Evolutionary conservation across 2,113 vertebrate species (phyloP), one percentile per base, ranked within the genome.

Genomic region (Dipodomys merriami): DNA sequence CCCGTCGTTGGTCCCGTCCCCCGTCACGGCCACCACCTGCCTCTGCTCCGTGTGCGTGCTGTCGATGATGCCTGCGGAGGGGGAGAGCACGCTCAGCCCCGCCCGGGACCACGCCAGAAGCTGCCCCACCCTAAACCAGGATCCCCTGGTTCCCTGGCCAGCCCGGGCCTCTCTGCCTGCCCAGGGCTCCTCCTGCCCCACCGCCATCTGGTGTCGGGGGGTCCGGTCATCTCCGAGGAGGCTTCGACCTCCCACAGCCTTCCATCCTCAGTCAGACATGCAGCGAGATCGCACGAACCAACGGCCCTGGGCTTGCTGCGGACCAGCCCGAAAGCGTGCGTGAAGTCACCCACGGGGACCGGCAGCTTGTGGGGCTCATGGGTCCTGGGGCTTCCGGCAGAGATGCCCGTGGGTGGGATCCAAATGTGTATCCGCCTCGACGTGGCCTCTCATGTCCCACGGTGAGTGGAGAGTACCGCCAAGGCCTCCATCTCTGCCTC

Each of bases 1-100:
- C 83, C 99, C 99, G 9, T 99, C 99, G 1, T 99, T 99, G 96
- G 99, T 99, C 77, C 99, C 99, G 6, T 99, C 99, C 20, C 99
- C 99, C 0, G 99, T 99, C 97, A 99, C 99, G 16, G 99, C 99
- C 60, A 99, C 99, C 95, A 99, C 99, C 98, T 99, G 99, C 91
- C 99, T 98, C 98, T 99, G 99, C 4, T 99, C 99, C 5, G 97
- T 98, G 96, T 99, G 97, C 0, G 99, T 99, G 97, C 99, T 99
- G 98, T 99, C 99, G 96, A 99, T 99, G 95, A 99, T 99, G 81
- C 99, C 99, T 99, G 98, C 22, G 96, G 67, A 39, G 30, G 11
- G 6, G 22, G n/a, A 25, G 29, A 60, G 29, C n/a, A 15, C 2
- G 5, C 73, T 39, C 62, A 53, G 53, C 18, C 76, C 60, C 46